Evolutionary conservation across 1,140 invertebrate species (phyloP).

Genomic region (Papilio polyxenes): DNA sequence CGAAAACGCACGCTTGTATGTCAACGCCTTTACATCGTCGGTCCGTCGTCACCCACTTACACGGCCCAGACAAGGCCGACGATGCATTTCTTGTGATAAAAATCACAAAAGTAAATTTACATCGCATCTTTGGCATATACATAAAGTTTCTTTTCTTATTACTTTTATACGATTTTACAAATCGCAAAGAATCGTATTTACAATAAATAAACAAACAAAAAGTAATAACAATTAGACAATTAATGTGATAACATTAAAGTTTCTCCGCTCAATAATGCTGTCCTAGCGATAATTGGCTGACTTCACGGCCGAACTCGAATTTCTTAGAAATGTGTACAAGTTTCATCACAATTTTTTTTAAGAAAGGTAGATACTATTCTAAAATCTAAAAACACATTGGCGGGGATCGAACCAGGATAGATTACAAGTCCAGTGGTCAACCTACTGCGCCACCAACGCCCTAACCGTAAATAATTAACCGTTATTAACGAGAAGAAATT

Average conservation of each 20-base stretch:
- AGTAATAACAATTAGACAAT: no score
- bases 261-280: no score
- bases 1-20: conserved; percentile 27
- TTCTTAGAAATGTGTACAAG: no score
- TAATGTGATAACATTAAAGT: no score
- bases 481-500: not conserved
- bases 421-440: no score
- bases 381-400: no score
- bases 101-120: conserved; percentile 42
- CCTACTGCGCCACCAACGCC: no score
- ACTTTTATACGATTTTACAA: conserved; percentile 18
- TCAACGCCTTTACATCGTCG: conserved; percentile 41
- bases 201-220: not conserved
- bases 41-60: conserved; percentile 43
- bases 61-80: conserved; percentile 23
- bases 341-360: no score
- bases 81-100: conserved; percentile 43
- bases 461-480: not conserved
- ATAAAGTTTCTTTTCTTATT: not conserved
- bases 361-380: no score
- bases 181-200: not conserved
- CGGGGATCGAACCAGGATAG: no score
- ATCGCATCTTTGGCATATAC: not conserved
- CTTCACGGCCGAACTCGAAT: no score
- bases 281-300: no score